phyloP scores from a whole-genome alignment of 2,797 vertebrate genomes.

The Notamacropus eugenii region DNA sequence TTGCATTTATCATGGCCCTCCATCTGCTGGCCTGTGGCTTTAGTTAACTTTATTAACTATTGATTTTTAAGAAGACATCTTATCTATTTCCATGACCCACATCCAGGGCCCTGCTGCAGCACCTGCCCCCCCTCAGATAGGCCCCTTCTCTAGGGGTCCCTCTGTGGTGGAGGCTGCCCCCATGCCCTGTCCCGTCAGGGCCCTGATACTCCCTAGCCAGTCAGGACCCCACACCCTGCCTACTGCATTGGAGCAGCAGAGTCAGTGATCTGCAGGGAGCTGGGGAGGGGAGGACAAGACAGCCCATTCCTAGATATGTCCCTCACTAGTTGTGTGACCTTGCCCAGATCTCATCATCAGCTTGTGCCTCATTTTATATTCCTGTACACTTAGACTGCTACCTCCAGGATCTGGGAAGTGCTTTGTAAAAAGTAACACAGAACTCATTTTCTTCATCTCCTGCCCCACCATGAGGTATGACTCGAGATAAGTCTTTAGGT shows the following conservation, averaged over 20 bases:
- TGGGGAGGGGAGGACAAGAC: fast-evolving
- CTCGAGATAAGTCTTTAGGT: not conserved
- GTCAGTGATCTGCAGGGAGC: not conserved
- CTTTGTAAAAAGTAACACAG: not conserved
- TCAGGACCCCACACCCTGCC: not conserved
- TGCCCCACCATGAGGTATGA: not conserved
- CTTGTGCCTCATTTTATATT: not conserved
- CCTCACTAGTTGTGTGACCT: not conserved
- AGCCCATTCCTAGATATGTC: not conserved
- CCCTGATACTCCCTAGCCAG: not conserved
- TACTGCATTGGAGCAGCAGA: not conserved
- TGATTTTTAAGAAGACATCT: constrained; percentile 79
- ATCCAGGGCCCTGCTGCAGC: constrained; percentile 37
- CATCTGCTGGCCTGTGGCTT: constrained; percentile 71
- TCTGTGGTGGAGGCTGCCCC: not conserved
- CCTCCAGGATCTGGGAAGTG: not conserved
- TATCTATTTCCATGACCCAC: constrained; percentile 68
- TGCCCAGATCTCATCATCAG: not conserved
- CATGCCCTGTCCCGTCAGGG: too few species aligned
- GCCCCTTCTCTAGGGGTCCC: not conserved
- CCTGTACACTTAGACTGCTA: not conserved
- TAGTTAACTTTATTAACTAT: constrained; percentile 76
- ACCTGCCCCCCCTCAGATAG: not conserved
- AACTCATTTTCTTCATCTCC: not conserved
- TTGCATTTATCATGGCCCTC: constrained; percentile 76